Evolutionary conservation across 2,113 vertebrate genomes (phyloP).

Genomic region (Bubo bubo): DNA sequence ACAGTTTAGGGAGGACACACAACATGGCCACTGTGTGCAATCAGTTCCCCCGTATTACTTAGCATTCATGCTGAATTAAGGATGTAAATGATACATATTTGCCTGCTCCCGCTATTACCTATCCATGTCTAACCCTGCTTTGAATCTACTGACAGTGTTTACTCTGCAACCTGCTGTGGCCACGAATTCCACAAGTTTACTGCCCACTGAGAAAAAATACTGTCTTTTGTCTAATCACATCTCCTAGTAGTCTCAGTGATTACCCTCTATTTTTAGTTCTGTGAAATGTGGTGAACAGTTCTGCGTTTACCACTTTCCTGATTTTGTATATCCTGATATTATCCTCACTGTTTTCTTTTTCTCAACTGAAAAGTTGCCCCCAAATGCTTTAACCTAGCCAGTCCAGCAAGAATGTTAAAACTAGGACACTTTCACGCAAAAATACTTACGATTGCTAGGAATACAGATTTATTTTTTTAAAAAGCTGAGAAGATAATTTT

Average conservation of each 20-base stretch:
- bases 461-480: neutral
- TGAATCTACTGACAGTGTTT: neutral
- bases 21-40: rapidly evolving
- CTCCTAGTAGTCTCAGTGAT: neutral
- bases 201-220: neutral
- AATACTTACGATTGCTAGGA: neutral
- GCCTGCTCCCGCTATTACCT: neutral
- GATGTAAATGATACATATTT: rapidly evolving
- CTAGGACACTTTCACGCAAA: neutral
- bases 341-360: neutral
- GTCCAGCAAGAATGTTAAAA: neutral
- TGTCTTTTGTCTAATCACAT: neutral
- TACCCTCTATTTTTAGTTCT: neutral
- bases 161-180: neutral
- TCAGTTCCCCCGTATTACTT: neutral
- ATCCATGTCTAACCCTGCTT: neutral
- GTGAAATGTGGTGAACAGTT: neutral
- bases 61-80: neutral
- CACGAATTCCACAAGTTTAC: neutral
- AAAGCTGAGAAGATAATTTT: neutral
- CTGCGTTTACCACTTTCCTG: neutral
- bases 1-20: neutral
- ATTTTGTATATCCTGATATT: neutral
- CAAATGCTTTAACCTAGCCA: neutral
- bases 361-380: neutral